Evolutionary conservation across 2,888 invertebrate genomes (phyloP), one percentile per base, ranked within the genome.

Genomic region (Agrilus biguttatus): DNA sequence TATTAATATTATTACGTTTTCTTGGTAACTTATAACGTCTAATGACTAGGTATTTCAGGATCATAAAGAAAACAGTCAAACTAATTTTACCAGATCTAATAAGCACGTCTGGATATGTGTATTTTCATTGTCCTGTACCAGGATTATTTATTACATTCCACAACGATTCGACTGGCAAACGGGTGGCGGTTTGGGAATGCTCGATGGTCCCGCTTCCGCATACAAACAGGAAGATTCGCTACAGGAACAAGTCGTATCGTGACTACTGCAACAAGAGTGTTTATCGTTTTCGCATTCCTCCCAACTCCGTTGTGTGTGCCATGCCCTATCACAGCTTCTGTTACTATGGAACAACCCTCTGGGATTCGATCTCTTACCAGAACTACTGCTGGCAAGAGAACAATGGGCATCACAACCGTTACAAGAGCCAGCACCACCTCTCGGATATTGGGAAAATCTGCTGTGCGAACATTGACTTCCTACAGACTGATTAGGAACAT

Each of bases 211-310:
- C 21, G 75, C 73, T 58, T 77, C 77, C 1, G 75, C 75, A 53
- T 77, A 77, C 43, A 76, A 61, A 52, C 75, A 76, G 38, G 75
- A 75, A 14, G 75, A 75, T 54, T 77, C 77, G 56, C 75, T 75
- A 60, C 77, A 77, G 28, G 76, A 77, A 58, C 76, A 77, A 41
- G 70, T 69, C 2, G 75, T 76, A 53, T 77, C 76, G 51, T 68
- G 68, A 48, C 67, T 67, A 46, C 67, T 57, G 57, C 69, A 50
- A 65, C 72, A 64, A 58, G 73, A 63, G 50, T 67, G 65, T 53
- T 64, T 58, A 47, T 67, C 68, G 41, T 69, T 71, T 49, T 73
- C 73, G 36, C 59, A 58, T 38, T 62, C 64, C n/a, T 63, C 63
- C 63, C 65, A 65, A 46, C 56, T 56, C 37, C 47, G 47, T 33